Evolutionary conservation across 2,797 vertebrate species (phyloP).

Genomic region (Takifugu rubripes): DNA sequence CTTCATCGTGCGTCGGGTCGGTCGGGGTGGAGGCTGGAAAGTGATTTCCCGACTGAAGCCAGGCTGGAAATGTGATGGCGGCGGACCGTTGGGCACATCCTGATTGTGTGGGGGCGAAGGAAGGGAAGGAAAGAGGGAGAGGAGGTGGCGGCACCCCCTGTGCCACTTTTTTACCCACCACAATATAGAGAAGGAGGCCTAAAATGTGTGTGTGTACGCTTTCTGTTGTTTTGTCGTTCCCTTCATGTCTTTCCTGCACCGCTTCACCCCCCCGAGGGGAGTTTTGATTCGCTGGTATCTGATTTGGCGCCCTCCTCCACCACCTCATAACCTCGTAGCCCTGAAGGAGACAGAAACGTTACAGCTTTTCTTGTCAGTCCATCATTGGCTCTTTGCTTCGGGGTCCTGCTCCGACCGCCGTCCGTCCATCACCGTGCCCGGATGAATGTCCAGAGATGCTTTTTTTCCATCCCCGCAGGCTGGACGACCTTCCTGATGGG

Average conservation of each 20-base stretch:
- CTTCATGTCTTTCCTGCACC: conserved; percentile 41
- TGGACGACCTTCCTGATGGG: conserved; percentile 24
- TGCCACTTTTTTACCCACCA: conserved; percentile 23
- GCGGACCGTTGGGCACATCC: conserved; percentile 39
- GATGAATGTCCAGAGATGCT: conserved; percentile 51
- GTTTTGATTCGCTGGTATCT: conserved; percentile 58
- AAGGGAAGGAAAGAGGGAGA: conserved; percentile 6
- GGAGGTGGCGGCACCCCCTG: conserved; percentile 16
- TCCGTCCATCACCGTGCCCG: conserved; percentile 58
- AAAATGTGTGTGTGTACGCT: conserved; percentile 8
- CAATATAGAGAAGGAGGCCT: conserved; percentile 2
- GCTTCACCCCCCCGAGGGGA: conserved; percentile 39
- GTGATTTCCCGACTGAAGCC: conserved; percentile 50
- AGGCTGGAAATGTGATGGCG: conserved; percentile 41
- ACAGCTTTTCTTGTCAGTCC: conserved; percentile 35
- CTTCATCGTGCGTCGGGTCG: conserved; percentile 41
- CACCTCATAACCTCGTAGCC: conserved; percentile 56
- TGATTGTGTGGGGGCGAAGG: conserved; percentile 10
- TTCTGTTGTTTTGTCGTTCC: conserved; percentile 42
- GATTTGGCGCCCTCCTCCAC: conserved; percentile 51
- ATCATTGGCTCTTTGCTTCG: conserved; percentile 36
- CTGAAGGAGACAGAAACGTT: conserved; percentile 53
- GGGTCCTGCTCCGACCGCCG: conserved; percentile 46
- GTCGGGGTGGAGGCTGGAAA: conserved; percentile 40
- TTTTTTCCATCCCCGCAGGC: conserved; percentile 49